Base-by-base conservation (phyloP, 2,797 vertebrate genomes). In the Pelochelys cantorii region DNA sequence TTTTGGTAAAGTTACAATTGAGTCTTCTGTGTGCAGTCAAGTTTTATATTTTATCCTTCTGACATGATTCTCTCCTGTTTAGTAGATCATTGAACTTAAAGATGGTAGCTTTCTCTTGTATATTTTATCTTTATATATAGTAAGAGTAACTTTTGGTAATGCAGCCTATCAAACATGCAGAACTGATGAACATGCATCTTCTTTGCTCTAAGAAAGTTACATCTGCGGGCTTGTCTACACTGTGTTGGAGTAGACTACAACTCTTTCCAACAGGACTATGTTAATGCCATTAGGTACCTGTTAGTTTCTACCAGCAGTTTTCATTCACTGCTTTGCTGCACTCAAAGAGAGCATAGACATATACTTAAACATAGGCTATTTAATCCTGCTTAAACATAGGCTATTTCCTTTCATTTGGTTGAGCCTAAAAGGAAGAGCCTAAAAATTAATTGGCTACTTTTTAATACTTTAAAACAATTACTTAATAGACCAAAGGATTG, bases 151-250 rank as follows among this genome's bases (percentile, higher is more conserved):
- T 91, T 93, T 57, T 83, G 29, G 62, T 71, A 93, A 83, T 83
- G 90, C 77, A 91, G 90, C 8, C 42, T 84, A 42, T 83, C 86
- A 94, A 95, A 65, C 56, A 88, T 79, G 34, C 5, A 94, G 93
- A 90, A 94, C 84, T 89, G 18, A 96, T 93, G 79, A 95, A 82
- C 5, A 83, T 84, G 10, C 1, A 4, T 13, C 0, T 10, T 62
- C 59, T 25, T 48, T 37, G 74, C 23, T 0, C 53, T 75, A 2
- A 37, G 88, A 11, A 55, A 94, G 86, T 65, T 52, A 9, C 7
- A 84, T 87, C 3, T 80, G 55, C 92, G 90, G 59, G 23, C 25
- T 60, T 60, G 25, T 12, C 23, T 13, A 27, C 11, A 25, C 10
- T 27, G 57, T 59, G 25, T 25, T 2, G 2, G 23, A 60, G 59